A percentile compares a stretch with the other conserved stretches of the same genome.
Conservation (phyloP, 2,113 vertebrate species). For the Sebastes fasciatus region DNA sequence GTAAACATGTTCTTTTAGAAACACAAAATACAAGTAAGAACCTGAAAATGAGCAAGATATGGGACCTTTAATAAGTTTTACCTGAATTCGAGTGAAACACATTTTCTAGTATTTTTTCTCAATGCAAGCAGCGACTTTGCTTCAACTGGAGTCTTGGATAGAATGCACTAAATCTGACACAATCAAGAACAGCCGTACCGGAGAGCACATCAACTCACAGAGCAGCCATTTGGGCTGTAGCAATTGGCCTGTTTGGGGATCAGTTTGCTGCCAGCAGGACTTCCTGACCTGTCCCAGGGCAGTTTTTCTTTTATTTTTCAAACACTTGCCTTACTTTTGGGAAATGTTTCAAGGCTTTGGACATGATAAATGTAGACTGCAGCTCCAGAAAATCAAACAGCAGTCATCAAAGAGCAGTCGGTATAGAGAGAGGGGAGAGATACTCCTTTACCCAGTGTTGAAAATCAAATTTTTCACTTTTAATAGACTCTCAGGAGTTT, state of each 20-base stretch:
- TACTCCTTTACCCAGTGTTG: slow-evolving; percentile 12
- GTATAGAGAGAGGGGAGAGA: not conserved
- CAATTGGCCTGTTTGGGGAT: slow-evolving; percentile 26
- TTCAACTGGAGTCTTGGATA: not conserved
- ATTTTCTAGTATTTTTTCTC: not conserved
- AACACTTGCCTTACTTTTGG: slow-evolving; percentile 30
- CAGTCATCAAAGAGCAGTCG: slow-evolving; percentile 21
- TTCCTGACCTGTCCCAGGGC: slow-evolving; percentile 40
- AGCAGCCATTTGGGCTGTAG: slow-evolving; percentile 19
- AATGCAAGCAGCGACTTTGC: not conserved
- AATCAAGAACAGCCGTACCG: not conserved
- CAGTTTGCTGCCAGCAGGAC: slow-evolving; percentile 14
- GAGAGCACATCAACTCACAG: slow-evolving; percentile 24
- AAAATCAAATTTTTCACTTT: slow-evolving; percentile 40
- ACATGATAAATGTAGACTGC: slow-evolving; percentile 47
- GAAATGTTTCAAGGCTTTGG: slow-evolving; percentile 25
- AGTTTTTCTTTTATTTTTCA: slow-evolving; percentile 46
- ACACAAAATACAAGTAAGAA: too few relatives aligned
- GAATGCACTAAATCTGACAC: slow-evolving; percentile 20
- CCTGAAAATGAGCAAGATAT: too few relatives aligned
- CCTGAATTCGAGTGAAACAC: not conserved
- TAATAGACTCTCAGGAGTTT: slow-evolving; percentile 35
- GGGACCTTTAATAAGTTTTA: too few relatives aligned
- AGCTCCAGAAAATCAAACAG: slow-evolving; percentile 39
- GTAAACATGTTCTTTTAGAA: too few relatives aligned